These are phyloP conservation scores for Tenthredo scrophulariae DNA, from an alignment of 2,888 invertebrate genomes.

Conservation along the genomic window DNA sequence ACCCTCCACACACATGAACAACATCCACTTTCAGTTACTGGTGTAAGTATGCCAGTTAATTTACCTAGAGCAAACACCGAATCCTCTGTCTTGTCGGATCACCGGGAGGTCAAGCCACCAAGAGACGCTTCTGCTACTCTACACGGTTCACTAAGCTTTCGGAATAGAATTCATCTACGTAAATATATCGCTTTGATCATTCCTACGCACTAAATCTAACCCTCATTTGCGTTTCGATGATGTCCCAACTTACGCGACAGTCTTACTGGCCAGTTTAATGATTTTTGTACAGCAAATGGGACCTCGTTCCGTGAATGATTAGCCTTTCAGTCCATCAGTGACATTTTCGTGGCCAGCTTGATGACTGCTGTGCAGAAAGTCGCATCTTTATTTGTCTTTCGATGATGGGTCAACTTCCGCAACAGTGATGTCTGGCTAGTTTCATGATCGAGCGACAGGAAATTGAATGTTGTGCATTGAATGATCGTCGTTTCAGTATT, in stretches of 20 bases:
- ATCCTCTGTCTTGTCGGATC: background rate
- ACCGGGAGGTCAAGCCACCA: slow-evolving; percentile 4
- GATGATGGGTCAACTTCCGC: background rate
- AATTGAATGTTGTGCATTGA: background rate
- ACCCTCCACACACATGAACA: background rate
- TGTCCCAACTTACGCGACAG: too few species aligned
- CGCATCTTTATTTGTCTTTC: background rate
- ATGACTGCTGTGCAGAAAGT: background rate
- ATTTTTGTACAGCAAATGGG: background rate
- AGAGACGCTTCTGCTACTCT: background rate
- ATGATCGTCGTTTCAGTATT: slow-evolving; percentile 60
- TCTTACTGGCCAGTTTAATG: too few species aligned
- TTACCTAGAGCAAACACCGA: slow-evolving; percentile 11
- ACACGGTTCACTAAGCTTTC: background rate
- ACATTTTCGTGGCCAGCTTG: too few species aligned
- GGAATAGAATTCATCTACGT: background rate
- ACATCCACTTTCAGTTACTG: background rate
- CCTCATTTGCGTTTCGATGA: too few species aligned
- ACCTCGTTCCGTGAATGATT: too few species aligned
- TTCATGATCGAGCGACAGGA: background rate
- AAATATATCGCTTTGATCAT: background rate
- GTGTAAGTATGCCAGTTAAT: slow-evolving; percentile 18
- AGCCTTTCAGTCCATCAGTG: too few species aligned
- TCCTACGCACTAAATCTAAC: background rate
- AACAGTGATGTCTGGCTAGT: background rate